Percentiles rank a stretch among this genome's conserved stretches.
Conservation (phyloP, 2,113 vertebrate species). For the Coreoperca whiteheadi region DNA sequence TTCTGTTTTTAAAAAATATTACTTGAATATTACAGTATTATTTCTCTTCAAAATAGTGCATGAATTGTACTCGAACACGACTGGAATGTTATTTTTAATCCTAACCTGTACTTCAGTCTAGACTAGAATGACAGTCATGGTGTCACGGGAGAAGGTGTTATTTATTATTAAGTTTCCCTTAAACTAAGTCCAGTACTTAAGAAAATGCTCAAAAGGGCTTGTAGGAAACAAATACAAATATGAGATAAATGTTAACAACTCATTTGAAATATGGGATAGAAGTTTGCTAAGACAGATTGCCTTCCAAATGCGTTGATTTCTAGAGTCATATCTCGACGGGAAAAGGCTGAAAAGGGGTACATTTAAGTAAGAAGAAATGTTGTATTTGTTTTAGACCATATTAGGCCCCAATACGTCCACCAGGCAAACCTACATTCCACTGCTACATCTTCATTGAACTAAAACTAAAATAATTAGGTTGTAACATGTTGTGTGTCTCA, state of each 20-base stretch:
- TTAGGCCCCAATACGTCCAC: background rate
- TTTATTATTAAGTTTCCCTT: background rate
- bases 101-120: background rate
- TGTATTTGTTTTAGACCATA: background rate
- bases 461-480: background rate
- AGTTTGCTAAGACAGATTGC: background rate
- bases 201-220: background rate
- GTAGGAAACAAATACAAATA: background rate
- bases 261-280: background rate
- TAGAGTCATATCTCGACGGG: background rate
- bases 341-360: background rate
- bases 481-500: background rate
- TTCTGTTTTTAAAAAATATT: background rate
- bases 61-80: background rate
- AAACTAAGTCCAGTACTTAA: background rate
- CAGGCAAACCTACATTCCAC: background rate
- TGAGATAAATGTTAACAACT: background rate
- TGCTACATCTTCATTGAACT: background rate
- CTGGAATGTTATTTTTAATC: conserved; percentile 8
- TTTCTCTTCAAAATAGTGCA: background rate
- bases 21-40: background rate
- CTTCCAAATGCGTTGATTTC: background rate
- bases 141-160: background rate
- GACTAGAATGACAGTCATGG: background rate
- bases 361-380: background rate